Evolutionary conservation across 2,888 invertebrate species (phyloP), one percentile per base, ranked within the genome.

Genomic region (Tenthredo notha): DNA sequence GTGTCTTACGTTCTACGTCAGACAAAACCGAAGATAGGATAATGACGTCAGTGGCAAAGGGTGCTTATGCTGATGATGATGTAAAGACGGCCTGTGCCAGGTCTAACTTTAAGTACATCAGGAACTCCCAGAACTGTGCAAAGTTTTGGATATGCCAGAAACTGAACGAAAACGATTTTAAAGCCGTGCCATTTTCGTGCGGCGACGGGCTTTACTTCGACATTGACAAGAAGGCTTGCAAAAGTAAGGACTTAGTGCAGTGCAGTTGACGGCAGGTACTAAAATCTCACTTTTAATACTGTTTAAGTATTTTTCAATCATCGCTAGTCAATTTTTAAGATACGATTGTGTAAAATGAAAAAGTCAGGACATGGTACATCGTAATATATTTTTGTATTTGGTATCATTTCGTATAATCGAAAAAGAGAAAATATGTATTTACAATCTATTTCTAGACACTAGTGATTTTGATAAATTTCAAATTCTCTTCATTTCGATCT

Each of bases 81-180:
- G 40, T 10, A 10, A 43, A 43, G 40, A 10, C 10, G 9, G 40
- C 40, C 10, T 43, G 40, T 43, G 10, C 40, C 10, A 43, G 40
- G 40, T 10, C 40, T 43, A 43, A 10, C 40, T 43, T 43, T 10
- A 43, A 10, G 40, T 43, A 43, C 10, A 43, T 43, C 10, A 43
- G 40, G 40, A 10, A 10, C 40, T 43, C 40, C 10, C 40, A 43
- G 40, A 43, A 43, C 10, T 95, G 95, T 85, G 85, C 90, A 0
- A 90, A 91, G 0, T 95, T 94, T 90, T 94, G 94, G 88, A 89
- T 93, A 6, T 95, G 95, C 84, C 86, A 92, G 18, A 18, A 54
- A 21, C 25, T 2, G 10, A 3, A 47, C 0, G 9, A 58, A 0
- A 58, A 65, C 2, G 12, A 12, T 5, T 87, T 65, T 15, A 0